phyloP scores from a whole-genome alignment of 2,888 invertebrate species.

The Macrosoma leucophasiata region DNA sequence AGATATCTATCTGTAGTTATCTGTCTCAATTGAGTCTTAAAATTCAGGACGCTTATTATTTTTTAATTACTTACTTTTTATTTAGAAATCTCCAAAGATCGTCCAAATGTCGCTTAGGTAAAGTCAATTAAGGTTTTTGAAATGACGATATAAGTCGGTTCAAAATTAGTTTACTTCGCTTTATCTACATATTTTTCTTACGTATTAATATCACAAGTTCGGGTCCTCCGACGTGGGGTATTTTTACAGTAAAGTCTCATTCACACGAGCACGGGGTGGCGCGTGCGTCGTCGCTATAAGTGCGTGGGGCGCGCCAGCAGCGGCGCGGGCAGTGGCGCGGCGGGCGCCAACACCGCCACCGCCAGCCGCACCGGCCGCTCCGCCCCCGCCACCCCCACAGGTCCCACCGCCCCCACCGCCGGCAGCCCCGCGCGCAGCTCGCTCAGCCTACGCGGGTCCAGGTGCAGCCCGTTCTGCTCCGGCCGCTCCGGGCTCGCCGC shows the following conservation, averaged over 20 bases:
- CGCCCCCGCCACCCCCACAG: constrained; percentile 27
- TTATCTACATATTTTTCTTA: constrained; percentile 2
- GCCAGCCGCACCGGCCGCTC: constrained; percentile 27
- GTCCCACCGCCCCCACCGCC: too few relatives aligned
- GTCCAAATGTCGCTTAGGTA: too few relatives aligned
- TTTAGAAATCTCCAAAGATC: too few relatives aligned
- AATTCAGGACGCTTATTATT: too few relatives aligned
- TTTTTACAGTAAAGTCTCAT: constrained; percentile 1
- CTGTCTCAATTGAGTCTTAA: too few relatives aligned
- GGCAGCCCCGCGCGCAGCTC: constrained; percentile 29
- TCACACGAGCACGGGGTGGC: constrained; percentile 27
- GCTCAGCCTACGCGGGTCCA: constrained; percentile 37
- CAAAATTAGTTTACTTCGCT: constrained; percentile 4
- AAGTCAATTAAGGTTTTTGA: too few relatives aligned
- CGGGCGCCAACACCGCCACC: constrained; percentile 30
- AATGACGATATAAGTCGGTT: too few relatives aligned
- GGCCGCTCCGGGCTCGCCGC: constrained; percentile 17
- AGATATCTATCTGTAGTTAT: too few relatives aligned
- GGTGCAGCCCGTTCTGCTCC: constrained; percentile 29
- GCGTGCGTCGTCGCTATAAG: constrained; percentile 18
- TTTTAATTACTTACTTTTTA: too few relatives aligned
- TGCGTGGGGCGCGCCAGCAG: constrained; percentile 7
- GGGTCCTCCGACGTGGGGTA: not conserved
- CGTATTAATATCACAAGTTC: constrained; percentile 1
- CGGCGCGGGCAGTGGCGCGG: constrained; percentile 18